Evolutionary conservation across 2,113 vertebrate genomes (phyloP).

Genomic region (Oncorhynchus mykiss): DNA sequence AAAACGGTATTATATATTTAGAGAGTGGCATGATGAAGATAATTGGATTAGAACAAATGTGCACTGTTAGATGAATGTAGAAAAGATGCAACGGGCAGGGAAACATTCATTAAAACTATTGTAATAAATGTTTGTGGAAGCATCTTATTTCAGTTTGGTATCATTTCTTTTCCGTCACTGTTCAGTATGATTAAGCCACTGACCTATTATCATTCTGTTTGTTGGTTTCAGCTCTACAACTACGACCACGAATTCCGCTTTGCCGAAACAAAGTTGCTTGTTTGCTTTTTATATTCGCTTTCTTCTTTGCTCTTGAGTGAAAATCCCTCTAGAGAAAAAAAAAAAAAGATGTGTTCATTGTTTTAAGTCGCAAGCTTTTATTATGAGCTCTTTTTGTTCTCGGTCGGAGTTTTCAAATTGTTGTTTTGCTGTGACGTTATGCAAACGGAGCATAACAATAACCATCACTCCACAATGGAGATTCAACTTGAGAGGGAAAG

Average conservation of each 20-base stretch:
- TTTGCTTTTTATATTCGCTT: not conserved
- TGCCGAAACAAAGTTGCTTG: not conserved
- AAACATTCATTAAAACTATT: not conserved
- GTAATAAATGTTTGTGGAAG: too few relatives aligned
- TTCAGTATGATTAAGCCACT: not conserved
- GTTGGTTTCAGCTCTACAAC: not conserved
- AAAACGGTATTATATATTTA: conserved; percentile 41
- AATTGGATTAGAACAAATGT: conserved; percentile 16
- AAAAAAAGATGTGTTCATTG: conserved; percentile 22
- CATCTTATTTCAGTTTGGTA: too few relatives aligned
- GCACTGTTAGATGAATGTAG: conserved; percentile 38
- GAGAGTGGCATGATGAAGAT: conserved; percentile 28
- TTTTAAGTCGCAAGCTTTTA: conserved; percentile 57
- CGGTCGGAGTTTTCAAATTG: conserved; percentile 40
- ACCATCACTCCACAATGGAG: conserved; percentile 46
- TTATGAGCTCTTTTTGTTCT: conserved; percentile 63
- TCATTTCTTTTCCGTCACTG: not conserved
- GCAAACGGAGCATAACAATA: conserved; percentile 46
- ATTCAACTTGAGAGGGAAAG: conserved; percentile 12
- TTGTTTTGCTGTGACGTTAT: conserved; percentile 58
- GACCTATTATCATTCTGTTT: not conserved
- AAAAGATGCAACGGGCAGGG: conserved; percentile 8
- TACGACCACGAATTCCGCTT: too few relatives aligned
- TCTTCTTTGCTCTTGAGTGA: conserved; percentile 10
- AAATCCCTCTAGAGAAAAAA: not conserved